Evolutionary conservation across 2,113 vertebrate genomes (phyloP).

Genomic region (Cinclus mexicanus): DNA sequence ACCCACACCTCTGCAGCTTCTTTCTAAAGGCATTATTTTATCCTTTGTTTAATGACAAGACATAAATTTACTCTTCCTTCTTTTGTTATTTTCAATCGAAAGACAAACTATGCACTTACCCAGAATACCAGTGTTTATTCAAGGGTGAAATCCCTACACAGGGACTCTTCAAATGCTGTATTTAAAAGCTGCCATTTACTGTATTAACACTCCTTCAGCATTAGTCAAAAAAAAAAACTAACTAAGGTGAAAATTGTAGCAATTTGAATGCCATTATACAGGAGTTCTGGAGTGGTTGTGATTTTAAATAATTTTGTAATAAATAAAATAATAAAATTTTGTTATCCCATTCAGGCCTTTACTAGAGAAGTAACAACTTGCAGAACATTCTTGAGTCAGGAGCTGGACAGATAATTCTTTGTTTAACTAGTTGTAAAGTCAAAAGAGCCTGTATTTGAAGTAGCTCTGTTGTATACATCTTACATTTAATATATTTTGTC

Average conservation of each 20-base stretch:
- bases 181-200: not conserved
- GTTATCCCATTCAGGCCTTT: not conserved
- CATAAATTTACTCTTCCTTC: slow-evolving; percentile 1
- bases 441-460: not conserved
- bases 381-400: not conserved
- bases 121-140: not conserved
- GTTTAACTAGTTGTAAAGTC: not conserved
- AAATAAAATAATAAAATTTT: not conserved
- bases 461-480: not conserved
- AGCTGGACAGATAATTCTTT: not conserved
- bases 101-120: not conserved
- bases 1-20: not conserved
- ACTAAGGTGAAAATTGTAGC: not conserved
- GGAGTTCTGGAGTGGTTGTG: not conserved
- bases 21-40: slow-evolving; percentile 7
- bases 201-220: not conserved
- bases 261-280: not conserved
- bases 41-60: slow-evolving; percentile 25
- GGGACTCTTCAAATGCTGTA: not conserved
- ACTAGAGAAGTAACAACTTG: not conserved
- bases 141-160: not conserved
- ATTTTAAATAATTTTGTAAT: not conserved
- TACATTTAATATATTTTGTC: not conserved
- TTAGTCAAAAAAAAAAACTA: not conserved
- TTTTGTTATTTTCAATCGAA: slow-evolving; percentile 31